Evolutionary conservation across 2,888 invertebrate species (phyloP), one percentile per base, ranked within the genome.

Genomic region (Brenthis ino): DNA sequence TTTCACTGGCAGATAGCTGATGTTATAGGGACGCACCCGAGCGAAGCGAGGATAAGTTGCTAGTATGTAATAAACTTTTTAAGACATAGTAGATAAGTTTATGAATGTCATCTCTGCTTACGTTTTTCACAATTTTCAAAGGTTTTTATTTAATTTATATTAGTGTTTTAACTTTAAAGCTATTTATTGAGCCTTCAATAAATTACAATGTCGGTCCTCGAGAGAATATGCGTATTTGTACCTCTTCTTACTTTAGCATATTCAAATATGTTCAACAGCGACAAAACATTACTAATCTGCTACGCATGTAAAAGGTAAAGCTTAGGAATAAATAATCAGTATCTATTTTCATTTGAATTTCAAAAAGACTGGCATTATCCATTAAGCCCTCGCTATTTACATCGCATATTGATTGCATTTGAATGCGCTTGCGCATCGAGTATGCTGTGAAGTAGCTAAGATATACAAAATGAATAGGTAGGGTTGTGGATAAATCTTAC

Each of bases 371-470:
- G 65, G 61, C 67, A 65, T 69, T 65, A 65, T 67, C 70, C 70
- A 70, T 70, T 64, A 58, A 67, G 53, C n/a, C 53, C 24, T 58
- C 33, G 75, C 72, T 75, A 73, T 74, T 72, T 69, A 69, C 73
- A 66, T 71, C 64, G 67, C 70, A 73, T 72, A 74, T 76, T 72
- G 70, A 76, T 75, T 74, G 65, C 68, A 67, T 64, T 69, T 68
- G 68, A 72, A 72, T 69, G 67, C 68, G 68, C 56, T 60, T 68
- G 66, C 66, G 69, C 69, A 69, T 72, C 69, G 67, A 74, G 69
- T 63, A 57, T 64, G 64, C 66, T 68, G 65, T 70, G 57, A 70
- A 65, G 63, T 57, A 64, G 64, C 68, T 65, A 56, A 67, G 53
- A 55, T 67, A 51, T 57, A 67, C 55, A 66, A 57, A 60, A 43